phyloP scores from a whole-genome alignment of 2,888 invertebrate species.

The Eledone cirrhosa region DNA sequence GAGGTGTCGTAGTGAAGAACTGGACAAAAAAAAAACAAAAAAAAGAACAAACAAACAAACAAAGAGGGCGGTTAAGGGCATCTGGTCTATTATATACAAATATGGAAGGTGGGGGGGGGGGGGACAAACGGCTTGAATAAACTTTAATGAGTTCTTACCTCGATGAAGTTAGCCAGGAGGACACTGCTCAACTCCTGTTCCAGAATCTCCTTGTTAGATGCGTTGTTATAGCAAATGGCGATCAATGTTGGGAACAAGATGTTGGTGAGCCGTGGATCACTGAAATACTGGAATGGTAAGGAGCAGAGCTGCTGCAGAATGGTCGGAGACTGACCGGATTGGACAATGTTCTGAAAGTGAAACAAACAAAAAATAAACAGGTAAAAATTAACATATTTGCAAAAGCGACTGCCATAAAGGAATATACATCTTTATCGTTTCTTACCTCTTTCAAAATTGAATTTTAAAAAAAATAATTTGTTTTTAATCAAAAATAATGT shows the following conservation, averaged over 20 bases:
- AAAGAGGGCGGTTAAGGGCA: too few species aligned
- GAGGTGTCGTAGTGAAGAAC: too few species aligned
- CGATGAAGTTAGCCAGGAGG: slow-evolving; percentile 67
- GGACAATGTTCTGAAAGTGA: slow-evolving; percentile 74
- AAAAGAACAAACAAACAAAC: too few species aligned
- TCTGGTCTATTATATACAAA: too few species aligned
- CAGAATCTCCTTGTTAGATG: slow-evolving; percentile 78
- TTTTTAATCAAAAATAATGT: too few species aligned
- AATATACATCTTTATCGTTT: too few species aligned
- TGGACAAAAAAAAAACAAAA: too few species aligned
- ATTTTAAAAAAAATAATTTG: too few species aligned
- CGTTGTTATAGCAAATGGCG: slow-evolving; percentile 75
- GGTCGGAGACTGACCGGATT: slow-evolving; percentile 80
- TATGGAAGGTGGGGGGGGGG: too few species aligned
- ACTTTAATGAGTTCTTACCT: slow-evolving; percentile 57
- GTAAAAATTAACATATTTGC: background rate
- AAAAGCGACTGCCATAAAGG: background rate
- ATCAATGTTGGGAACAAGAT: slow-evolving; percentile 83
- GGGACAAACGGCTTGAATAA: background rate
- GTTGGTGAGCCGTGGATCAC: slow-evolving; percentile 76
- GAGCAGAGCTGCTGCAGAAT: slow-evolving; percentile 85
- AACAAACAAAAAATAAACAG: background rate
- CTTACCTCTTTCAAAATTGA: too few species aligned
- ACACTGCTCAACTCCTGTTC: slow-evolving; percentile 74
- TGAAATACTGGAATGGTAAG: slow-evolving; percentile 85